Evolutionary conservation across 2,113 vertebrate genomes (phyloP).

Genomic region (Neomonachus schauinslandi): DNA sequence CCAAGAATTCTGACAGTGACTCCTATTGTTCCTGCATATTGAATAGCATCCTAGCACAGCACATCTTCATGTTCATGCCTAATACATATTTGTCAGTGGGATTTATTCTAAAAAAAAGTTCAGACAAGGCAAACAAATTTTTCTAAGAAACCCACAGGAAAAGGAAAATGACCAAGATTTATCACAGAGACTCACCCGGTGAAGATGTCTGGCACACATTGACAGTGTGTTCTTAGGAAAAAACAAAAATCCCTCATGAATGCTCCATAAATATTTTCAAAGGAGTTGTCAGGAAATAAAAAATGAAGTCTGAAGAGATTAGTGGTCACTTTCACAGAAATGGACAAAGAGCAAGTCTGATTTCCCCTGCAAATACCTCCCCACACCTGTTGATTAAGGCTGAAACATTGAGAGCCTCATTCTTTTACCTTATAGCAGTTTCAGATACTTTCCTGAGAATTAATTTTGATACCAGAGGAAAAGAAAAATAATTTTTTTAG

Average conservation of each 20-base stretch:
- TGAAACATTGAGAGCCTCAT: neutral
- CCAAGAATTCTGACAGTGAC: neutral
- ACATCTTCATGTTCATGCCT: neutral
- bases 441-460: neutral
- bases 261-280: neutral
- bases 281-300: neutral
- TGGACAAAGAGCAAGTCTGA: neutral
- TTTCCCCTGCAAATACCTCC: neutral
- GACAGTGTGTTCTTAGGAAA: too few relatives aligned
- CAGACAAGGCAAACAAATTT: neutral
- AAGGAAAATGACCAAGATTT: neutral
- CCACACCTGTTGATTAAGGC: neutral
- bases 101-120: constrained; percentile 27
- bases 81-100: neutral
- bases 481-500: neutral
- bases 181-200: neutral
- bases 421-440: neutral
- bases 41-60: neutral
- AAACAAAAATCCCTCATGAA: neutral
- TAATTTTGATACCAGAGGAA: neutral
- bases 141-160: neutral
- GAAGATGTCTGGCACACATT: neutral
- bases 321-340: neutral
- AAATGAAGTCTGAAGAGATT: neutral
- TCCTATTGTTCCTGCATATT: neutral